Base-by-base conservation (phyloP, 2,888 invertebrate genomes). In the Diaphora mendica region DNA sequence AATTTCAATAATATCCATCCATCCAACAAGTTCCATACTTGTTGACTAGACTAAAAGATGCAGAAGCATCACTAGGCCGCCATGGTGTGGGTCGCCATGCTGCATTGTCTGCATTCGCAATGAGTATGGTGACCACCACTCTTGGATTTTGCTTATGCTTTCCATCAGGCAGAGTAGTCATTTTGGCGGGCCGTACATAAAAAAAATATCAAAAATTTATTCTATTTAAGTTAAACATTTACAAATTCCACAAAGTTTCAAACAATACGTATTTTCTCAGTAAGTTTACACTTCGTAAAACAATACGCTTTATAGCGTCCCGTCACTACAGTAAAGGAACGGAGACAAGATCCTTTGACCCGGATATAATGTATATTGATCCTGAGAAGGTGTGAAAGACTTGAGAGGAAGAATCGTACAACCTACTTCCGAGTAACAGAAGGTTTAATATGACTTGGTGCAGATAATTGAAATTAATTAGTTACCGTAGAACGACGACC, bases 261-360 rank as follows among this genome's bases (percentile, higher is more conserved):
- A 39, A 48, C 48, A 33, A 17, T 20, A 59, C 64, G 59, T 48
- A 51, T 72, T 64, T 48, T 33, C 64, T 59, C 67, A 68, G 68
- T 71, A 77, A 65, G 76, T 72, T 74, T 80, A 80, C 85, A 84
- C 82, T 79, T 82, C 83, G 82, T 86, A 85, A 85, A 86, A 75
- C 85, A 83, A 83, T 82, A 74, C 79, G 77, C 82, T 86, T 86
- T 79, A 84, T 79, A 72, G 75, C 73, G 3, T 77, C 81, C 76
- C 78, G 74, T 82, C 79, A 82, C 79, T 84, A 79, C 51, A 73
- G 72, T 39, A 84, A 86, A 82, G 78, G 70, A 69, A 73, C 55
- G 23, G 39, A 48, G 35, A 64, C 35, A 20, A 72, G 44, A 42
- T 13, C 26, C 64, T 68, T 62, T n/a, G 68, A 68, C 64, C 64